phyloP scores from a whole-genome alignment of 2,113 vertebrate genomes.

The Oncorhynchus kisutch region DNA sequence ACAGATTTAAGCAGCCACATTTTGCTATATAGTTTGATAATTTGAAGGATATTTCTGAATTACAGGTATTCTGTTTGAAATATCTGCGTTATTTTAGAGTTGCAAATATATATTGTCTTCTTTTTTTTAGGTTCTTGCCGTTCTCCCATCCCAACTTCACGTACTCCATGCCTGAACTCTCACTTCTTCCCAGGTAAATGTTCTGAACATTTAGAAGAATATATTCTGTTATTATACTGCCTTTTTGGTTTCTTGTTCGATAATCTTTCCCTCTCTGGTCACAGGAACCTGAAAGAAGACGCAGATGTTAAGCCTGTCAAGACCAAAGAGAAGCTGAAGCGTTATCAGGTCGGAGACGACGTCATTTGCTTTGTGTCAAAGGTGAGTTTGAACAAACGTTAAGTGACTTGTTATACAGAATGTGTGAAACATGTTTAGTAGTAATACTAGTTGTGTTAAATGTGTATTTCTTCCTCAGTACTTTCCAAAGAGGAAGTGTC shows the following conservation, averaged over 20 bases:
- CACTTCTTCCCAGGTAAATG: slow-evolving; percentile 83
- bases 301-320: slow-evolving; percentile 31
- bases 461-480: slow-evolving; percentile 73
- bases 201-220: background rate
- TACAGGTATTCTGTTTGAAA: no score
- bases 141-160: slow-evolving; percentile 83
- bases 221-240: background rate
- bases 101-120: slow-evolving; percentile 8
- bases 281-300: slow-evolving; percentile 74
- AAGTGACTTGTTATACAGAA: no score
- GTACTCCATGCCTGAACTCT: slow-evolving; percentile 80
- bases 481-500: slow-evolving; percentile 69
- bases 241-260: background rate
- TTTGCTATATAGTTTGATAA: background rate
- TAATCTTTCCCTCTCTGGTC: slow-evolving; percentile 15
- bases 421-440: background rate
- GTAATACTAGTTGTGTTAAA: no score
- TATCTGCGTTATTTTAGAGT: no score
- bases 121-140: slow-evolving; percentile 79
- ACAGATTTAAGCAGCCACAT: background rate
- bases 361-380: slow-evolving; percentile 87
- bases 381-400: slow-evolving; percentile 62
- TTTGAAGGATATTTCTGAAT: background rate
- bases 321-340: slow-evolving; percentile 50
- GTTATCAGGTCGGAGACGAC: slow-evolving; percentile 75